phyloP scores from a whole-genome alignment of 2,113 vertebrate genomes.

The Platichthys flesus region DNA sequence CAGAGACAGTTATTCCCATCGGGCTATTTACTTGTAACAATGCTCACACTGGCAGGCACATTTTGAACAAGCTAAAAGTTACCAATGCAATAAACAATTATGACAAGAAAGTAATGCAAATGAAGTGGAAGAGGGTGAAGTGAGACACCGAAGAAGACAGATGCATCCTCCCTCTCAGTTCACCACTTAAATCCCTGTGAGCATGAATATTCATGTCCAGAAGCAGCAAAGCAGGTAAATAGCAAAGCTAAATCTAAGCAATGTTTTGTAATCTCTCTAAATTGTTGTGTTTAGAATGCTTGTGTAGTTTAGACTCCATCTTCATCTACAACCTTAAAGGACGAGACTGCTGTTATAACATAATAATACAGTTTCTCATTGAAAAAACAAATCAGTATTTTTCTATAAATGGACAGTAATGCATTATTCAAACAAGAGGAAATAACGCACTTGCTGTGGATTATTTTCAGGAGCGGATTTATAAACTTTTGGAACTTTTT shows the following conservation, averaged over 20 bases:
- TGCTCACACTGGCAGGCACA: background rate
- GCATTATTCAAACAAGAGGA: background rate
- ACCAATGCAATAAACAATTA: background rate
- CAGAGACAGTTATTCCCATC: no score
- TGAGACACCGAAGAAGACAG: slow-evolving; percentile 7
- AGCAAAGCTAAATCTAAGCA: background rate
- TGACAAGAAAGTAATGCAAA: background rate
- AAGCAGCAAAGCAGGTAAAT: slow-evolving; percentile 11
- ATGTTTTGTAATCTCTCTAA: background rate
- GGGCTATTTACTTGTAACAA: background rate
- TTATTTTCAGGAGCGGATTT: no score
- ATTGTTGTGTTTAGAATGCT: background rate
- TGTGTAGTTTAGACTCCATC: background rate
- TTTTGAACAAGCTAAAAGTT: background rate
- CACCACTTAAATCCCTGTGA: slow-evolving; percentile 10
- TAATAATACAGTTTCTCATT: no score
- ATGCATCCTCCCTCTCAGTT: slow-evolving; percentile 23
- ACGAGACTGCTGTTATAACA: background rate
- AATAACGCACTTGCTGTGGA: background rate
- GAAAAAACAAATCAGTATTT: no score
- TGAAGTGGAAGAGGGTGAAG: background rate
- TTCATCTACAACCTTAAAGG: background rate
- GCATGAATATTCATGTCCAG: slow-evolving; percentile 43
- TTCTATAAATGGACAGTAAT: no score
- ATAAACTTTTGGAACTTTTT: background rate